phyloP scores from a whole-genome alignment of 2,113 vertebrate genomes.

The Xenopus laevis region DNA sequence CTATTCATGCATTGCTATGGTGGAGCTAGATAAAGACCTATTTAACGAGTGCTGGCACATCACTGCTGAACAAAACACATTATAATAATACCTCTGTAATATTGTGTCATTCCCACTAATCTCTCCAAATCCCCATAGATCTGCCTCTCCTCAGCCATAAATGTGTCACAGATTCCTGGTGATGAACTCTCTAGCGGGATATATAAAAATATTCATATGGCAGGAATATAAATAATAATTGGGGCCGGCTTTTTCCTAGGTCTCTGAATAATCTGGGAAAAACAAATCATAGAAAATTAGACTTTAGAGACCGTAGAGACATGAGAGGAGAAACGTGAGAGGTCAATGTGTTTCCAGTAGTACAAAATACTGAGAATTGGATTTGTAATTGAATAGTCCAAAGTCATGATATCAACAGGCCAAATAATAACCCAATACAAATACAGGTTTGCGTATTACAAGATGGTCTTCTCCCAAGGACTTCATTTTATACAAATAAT shows the following conservation, averaged over 20 bases:
- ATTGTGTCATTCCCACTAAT: conserved; percentile 43
- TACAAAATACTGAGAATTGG: no score
- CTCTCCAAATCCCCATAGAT: conserved; percentile 25
- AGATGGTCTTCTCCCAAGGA: no score
- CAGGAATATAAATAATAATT: conserved; percentile 11
- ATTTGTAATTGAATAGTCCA: no score
- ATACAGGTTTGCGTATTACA: no score
- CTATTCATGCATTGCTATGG: conserved; percentile 31
- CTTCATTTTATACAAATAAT: no score
- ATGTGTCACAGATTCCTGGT: conserved; percentile 26
- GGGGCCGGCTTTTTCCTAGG: not conserved
- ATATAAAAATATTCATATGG: conserved; percentile 20
- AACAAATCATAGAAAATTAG: no score
- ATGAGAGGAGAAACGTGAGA: no score
- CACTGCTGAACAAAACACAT: conserved; percentile 33
- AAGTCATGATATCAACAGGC: no score
- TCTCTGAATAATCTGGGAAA: not conserved
- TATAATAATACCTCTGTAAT: conserved; percentile 41
- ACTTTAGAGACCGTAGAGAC: no score
- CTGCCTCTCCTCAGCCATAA: conserved; percentile 30
- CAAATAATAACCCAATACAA: no score
- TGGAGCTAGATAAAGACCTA: conserved; percentile 33
- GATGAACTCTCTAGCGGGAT: conserved; percentile 19
- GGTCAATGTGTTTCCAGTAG: no score
- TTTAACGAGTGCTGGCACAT: conserved; percentile 24